Base-by-base conservation (phyloP, 2,113 vertebrate genomes). In the Callipepla squamata region DNA sequence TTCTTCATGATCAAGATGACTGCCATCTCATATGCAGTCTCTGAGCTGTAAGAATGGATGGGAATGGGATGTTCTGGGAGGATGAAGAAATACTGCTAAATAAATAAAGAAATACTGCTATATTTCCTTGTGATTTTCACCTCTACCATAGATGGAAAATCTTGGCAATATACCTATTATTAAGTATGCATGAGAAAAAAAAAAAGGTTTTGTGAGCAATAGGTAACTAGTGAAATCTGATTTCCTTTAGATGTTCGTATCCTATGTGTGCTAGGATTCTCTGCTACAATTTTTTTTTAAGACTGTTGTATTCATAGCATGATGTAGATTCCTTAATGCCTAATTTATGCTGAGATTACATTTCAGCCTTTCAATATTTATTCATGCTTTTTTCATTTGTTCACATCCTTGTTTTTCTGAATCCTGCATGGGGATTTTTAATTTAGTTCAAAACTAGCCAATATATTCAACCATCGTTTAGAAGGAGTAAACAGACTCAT, bases 231-330 rank as follows among this genome's bases (percentile, higher is more conserved):
- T 23, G 38, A 74, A 76, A 59, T 13, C 6, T 62, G 34, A 38
- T 70, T 69, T 90, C 26, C 30, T 83, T 59, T 48, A 69, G 68
- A 42, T 2, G 1, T 87, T 81, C 63, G 7, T 78, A 47, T 87
- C 23, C 28, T 32, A 11, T 20, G 67, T 66, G 7, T 45, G 11
- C 8, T 82, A 14, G 26, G 9, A 34, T 50, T 79, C 22, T 58
- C 20, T 14, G 22, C n/a, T 87, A 26, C n/a, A 78, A 38, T 13
- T 23, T 79, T 92, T 69, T 38, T 69, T 38, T 44, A 77, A 84
- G 13, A 44, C 6, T 80, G 7, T 6, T 6, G 0, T 8, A 45
- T 74, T 28, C 26, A 28, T 70, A 42, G 7, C 0, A 0, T 53
- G 12, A 53, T 53, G 5, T 36, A 53, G 16, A 59, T 26, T 66